phyloP scores from a whole-genome alignment of 1,140 invertebrate species.

The Caenorhabditis tropicalis region DNA sequence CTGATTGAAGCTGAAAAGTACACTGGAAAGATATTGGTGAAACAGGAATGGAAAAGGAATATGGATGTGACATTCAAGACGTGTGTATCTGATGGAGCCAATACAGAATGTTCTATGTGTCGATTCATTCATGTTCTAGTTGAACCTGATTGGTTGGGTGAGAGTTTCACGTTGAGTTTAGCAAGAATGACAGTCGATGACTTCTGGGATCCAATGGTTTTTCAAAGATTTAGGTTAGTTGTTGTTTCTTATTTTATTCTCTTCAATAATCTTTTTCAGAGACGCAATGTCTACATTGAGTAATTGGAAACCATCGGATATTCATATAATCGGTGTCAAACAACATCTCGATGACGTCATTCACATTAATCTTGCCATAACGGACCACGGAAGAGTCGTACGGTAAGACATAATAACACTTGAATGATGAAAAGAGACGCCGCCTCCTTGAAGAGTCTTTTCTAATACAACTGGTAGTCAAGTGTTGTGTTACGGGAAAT shows the following conservation, averaged over 20 bases:
- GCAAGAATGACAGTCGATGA: constrained; percentile 90
- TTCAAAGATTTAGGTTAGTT: constrained; percentile 80
- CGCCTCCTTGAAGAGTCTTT: constrained; percentile 8
- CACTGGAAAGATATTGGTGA: constrained; percentile 60
- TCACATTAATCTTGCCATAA: neutral
- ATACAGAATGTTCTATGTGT: constrained; percentile 76
- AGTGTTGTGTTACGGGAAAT: constrained; percentile 44
- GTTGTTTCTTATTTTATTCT: neutral
- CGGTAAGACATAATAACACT: constrained; percentile 19
- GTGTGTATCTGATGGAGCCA: constrained; percentile 82
- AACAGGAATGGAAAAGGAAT: constrained; percentile 88
- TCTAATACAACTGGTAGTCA: constrained; percentile 12
- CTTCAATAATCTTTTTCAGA: constrained; percentile 77
- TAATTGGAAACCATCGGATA: constrained; percentile 46
- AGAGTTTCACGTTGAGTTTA: constrained; percentile 90
- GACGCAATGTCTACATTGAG: constrained; percentile 47
- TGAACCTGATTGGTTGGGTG: constrained; percentile 91
- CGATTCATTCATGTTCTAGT: constrained; percentile 78
- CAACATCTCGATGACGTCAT: constrained; percentile 38
- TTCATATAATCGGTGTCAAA: constrained; percentile 45
- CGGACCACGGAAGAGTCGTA: constrained; percentile 37
- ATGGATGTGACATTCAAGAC: constrained; percentile 91
- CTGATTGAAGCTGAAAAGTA: constrained; percentile 62
- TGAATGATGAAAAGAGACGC: constrained; percentile 26
- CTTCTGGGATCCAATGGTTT: constrained; percentile 84